Evolutionary conservation across 2,797 vertebrate genomes (phyloP).

Genomic region (Chromis chromis): DNA sequence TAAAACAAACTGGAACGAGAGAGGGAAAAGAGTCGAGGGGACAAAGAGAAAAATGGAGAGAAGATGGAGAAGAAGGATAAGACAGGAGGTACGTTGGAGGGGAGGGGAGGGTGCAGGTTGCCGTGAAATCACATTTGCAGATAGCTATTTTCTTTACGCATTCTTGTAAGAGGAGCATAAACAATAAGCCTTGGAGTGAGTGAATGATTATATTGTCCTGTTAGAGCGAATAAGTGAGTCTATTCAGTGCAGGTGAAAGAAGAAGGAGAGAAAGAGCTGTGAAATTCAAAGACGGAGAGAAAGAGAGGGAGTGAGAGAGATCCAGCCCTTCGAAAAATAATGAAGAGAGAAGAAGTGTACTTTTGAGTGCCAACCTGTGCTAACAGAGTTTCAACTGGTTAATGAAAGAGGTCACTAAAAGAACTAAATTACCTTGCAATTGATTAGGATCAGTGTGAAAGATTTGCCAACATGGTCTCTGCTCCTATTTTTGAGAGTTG

Average conservation of each 20-base stretch:
- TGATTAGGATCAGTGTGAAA: conserved; percentile 59
- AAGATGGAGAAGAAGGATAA: conserved; percentile 64
- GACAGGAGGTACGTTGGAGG: conserved; percentile 68
- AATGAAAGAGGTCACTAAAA: conserved; percentile 46
- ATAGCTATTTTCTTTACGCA: conserved; percentile 57
- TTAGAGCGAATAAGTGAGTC: conserved; percentile 35
- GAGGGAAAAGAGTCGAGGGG: conserved; percentile 44
- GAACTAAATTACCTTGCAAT: conserved; percentile 37
- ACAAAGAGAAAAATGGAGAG: conserved; percentile 66
- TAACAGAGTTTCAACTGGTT: conserved; percentile 34
- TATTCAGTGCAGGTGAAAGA: conserved; percentile 43
- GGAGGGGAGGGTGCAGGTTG: conserved; percentile 15
- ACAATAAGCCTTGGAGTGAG: conserved; percentile 25
- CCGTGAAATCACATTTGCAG: conserved; percentile 46
- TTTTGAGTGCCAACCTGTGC: conserved; percentile 22
- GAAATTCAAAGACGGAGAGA: conserved; percentile 26
- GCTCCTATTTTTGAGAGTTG: conserved; percentile 65
- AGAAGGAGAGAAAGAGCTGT: conserved; percentile 11
- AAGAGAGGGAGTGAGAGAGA: conserved; percentile 2
- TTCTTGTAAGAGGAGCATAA: conserved; percentile 55
- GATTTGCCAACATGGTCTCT: conserved; percentile 50
- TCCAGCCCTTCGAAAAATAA: conserved; percentile 30
- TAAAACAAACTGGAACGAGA: conserved; percentile 69
- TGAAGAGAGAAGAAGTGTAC: conserved; percentile 21
- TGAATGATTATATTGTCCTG: conserved; percentile 49